Percentiles rank a stretch among this genome's conserved stretches.
phyloP scores from a whole-genome alignment of 92 coral and sea anemone genomes.

The Porites divaricata region DNA sequence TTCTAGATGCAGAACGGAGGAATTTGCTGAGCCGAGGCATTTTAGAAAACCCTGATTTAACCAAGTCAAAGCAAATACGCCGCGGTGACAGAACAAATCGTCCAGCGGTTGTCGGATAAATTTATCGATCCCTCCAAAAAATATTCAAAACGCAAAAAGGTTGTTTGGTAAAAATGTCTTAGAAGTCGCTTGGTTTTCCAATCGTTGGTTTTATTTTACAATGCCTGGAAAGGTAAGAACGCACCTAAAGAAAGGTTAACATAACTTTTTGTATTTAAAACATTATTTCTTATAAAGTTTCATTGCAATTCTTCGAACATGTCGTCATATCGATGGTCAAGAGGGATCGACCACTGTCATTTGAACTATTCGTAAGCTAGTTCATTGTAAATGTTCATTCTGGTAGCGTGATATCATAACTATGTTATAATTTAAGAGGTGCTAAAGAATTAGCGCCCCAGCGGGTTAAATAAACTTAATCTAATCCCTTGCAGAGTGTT shows the following conservation, averaged over 20 bases:
- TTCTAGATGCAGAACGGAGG: not conserved
- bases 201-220: constrained; percentile 18
- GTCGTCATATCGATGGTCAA: constrained; percentile 45
- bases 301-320: constrained; percentile 22
- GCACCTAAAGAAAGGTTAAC: not conserved
- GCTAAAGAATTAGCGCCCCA: constrained; percentile 4
- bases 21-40: not conserved
- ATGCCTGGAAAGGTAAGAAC: constrained; percentile 88
- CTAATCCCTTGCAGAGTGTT: not conserved
- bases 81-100: constrained; percentile 7
- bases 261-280: not conserved
- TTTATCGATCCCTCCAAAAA: constrained; percentile 24
- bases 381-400: not conserved
- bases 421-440: not conserved
- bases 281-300: not conserved
- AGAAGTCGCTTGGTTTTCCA: not conserved
- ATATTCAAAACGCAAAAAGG: not conserved
- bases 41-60: not conserved
- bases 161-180: not conserved
- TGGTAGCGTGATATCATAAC: not conserved
- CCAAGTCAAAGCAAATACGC: not conserved
- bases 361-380: not conserved
- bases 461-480: constrained; percentile 16
- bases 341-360: not conserved
- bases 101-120: constrained; percentile 28